Percentiles rank a stretch among this genome's conserved stretches.
Conservation (phyloP, 2,888 invertebrate genomes). For the Drosophila nr. perissopoda region DNA sequence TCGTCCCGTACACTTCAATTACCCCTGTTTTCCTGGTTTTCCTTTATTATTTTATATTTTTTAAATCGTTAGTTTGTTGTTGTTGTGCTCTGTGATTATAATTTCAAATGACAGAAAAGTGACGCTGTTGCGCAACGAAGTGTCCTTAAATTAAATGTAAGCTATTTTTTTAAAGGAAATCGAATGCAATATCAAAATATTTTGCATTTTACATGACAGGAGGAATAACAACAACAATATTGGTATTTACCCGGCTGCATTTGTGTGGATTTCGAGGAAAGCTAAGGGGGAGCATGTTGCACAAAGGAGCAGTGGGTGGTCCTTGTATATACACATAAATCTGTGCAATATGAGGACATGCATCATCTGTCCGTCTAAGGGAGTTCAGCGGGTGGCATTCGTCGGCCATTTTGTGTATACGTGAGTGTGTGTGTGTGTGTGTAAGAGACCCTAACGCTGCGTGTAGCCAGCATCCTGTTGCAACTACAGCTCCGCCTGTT, state of each 20-base stretch:
- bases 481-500: slow-evolving; percentile 5
- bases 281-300: slow-evolving; percentile 6
- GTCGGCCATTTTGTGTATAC: slow-evolving; percentile 47
- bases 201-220: slow-evolving; percentile 20
- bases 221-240: slow-evolving; percentile 12
- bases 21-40: neutral
- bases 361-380: slow-evolving; percentile 57
- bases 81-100: neutral
- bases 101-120: slow-evolving; percentile 1
- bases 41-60: neutral
- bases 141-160: slow-evolving; percentile 39
- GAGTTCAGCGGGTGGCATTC: slow-evolving; percentile 43
- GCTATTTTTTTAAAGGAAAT: slow-evolving; percentile 33
- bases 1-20: neutral
- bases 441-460: slow-evolving; percentile 25
- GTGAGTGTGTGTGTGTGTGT: neutral
- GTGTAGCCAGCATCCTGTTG: slow-evolving; percentile 19
- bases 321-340: slow-evolving; percentile 55
- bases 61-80: neutral
- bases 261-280: slow-evolving; percentile 35
- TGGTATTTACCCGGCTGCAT: slow-evolving; percentile 22
- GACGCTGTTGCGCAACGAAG: neutral
- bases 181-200: slow-evolving; percentile 29
- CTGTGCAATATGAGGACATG: slow-evolving; percentile 68
- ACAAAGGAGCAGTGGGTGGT: slow-evolving; percentile 27